A percentile compares a stretch with the other conserved stretches of the same genome.
These are phyloP conservation scores for Pammene aurita DNA, from an alignment of 2,888 invertebrate species.

Conservation along the genomic window DNA sequence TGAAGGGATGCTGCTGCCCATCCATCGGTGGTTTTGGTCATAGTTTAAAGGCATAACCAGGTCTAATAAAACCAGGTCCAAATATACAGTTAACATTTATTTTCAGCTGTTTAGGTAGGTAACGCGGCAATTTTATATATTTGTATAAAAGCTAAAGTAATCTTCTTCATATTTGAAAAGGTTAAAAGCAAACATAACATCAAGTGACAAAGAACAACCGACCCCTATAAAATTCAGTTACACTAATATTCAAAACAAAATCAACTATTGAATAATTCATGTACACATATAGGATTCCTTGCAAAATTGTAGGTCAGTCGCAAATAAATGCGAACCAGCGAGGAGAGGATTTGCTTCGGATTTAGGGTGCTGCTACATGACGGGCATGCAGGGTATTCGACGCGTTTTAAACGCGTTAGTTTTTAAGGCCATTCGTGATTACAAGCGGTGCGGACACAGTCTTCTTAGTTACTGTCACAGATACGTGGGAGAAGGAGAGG, in stretches of 20 bases:
- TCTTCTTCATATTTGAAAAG: neutral
- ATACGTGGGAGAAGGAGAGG: too few species aligned
- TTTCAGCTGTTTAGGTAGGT: too few species aligned
- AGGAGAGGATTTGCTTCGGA: slow-evolving; percentile 28
- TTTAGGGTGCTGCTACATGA: slow-evolving; percentile 5
- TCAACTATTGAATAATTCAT: slow-evolving; percentile 35
- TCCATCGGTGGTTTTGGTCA: too few species aligned
- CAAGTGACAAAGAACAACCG: neutral
- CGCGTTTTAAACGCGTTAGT: neutral
- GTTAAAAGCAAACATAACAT: neutral
- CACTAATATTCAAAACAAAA: slow-evolving; percentile 35
- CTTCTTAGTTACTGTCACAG: too few species aligned
- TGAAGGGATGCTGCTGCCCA: too few species aligned
- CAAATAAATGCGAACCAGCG: slow-evolving; percentile 44
- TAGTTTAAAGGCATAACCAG: too few species aligned
- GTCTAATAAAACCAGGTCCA: too few species aligned
- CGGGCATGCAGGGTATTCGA: neutral
- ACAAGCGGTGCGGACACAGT: too few species aligned
- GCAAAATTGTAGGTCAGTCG: slow-evolving; percentile 41
- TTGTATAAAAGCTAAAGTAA: too few species aligned
- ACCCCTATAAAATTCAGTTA: slow-evolving; percentile 30
- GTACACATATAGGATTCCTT: slow-evolving; percentile 37
- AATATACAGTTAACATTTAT: too few species aligned
- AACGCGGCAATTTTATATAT: too few species aligned
- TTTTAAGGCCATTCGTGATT: neutral